Evolutionary conservation across 2,113 vertebrate genomes (phyloP), one percentile per base, ranked within the genome.

Genomic region (Oncorhynchus clarkii): DNA sequence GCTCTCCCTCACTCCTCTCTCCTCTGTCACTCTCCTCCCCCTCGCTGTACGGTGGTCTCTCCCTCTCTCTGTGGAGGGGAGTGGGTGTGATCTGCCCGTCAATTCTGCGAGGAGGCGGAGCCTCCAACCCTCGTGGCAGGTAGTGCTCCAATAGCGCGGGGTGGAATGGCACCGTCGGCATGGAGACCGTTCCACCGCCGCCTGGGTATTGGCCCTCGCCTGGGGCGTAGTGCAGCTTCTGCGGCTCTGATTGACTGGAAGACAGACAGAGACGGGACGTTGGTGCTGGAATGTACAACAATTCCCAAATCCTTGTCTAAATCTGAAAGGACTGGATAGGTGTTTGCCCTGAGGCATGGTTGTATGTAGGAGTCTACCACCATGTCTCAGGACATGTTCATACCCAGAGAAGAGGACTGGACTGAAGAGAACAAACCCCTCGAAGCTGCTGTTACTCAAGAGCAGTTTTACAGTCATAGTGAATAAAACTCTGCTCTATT

Each of bases 1-100:
- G 85, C 87, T 99, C 97, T 0, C 96, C 95, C 0, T 99, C 97
- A 0, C 97, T 99, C 89, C 95, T 95, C 20, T 97, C 96, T 14
- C 95, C 97, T 0, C 85, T 91, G 45, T 97, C 96, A 0, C 96
- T 97, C 73, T 99, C 97, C 80, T 96, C 95, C 0, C 94, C 97
- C 80, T 97, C 96, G 11, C 96, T 98, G 93, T 96, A 97, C 12
- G 93, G 94, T 34, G 91, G 93, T 74, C 90, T 95, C 90, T 86
- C 85, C 49, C 76, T 45, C 64, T 87, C 86, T 34, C 86, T 81
- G 75, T 88, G 71, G 49, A 82, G 71, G 5, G 87, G 66, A 0
- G 84, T 75, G 75, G 93, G 88, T 29, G 84, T 94, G 87, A 70
- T 93, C 88, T 84, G 93, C 89, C 84, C 92, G 48, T 89, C 91